Evolutionary conservation across 2,113 vertebrate genomes (phyloP).

Genomic region (Mus musculus): DNA sequence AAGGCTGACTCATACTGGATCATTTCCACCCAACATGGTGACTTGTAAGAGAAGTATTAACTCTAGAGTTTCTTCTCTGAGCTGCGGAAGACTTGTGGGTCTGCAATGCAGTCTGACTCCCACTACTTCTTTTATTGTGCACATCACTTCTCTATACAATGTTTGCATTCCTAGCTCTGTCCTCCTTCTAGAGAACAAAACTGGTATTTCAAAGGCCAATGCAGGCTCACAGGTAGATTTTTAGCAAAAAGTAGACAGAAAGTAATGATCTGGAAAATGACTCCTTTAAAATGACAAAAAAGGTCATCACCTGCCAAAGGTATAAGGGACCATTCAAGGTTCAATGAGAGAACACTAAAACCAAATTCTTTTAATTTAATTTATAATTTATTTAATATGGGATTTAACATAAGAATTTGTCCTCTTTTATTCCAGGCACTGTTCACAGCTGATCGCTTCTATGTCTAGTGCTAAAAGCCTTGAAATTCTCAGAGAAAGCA

Average conservation of each 20-base stretch:
- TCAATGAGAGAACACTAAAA: not conserved
- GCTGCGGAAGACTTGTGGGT: not conserved
- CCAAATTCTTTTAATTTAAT: not conserved
- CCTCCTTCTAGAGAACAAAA: conserved; percentile 19
- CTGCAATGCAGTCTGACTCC: not conserved
- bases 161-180: not conserved
- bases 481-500: not conserved
- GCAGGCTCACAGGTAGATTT: not conserved
- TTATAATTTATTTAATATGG: not conserved
- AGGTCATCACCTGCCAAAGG: not conserved
- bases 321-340: not conserved
- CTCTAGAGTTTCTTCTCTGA: not conserved
- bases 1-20: not conserved
- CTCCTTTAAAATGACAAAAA: not conserved
- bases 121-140: not conserved
- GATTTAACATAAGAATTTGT: not conserved
- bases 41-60: not conserved
- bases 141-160: not conserved
- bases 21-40: not conserved
- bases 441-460: not conserved
- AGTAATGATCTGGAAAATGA: not conserved
- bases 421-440: not conserved
- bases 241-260: not conserved
- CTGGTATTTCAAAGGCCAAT: not conserved
- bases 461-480: not conserved